Base-by-base conservation (phyloP, 2,797 vertebrate genomes). In the Melanotaenia nigrans region DNA sequence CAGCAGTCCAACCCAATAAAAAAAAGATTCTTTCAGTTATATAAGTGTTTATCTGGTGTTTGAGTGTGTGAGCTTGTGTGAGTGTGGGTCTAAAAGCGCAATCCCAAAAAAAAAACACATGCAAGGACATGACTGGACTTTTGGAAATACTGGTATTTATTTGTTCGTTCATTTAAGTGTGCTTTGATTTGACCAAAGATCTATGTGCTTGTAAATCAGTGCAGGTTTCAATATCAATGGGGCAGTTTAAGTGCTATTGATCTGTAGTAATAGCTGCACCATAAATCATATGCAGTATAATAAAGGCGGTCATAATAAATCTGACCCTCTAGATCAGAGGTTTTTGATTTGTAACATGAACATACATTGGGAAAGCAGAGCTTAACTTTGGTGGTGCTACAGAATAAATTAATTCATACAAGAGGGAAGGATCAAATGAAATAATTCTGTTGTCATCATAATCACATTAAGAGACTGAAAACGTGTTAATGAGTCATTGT, bases 171-270 rank as follows among this genome's bases (percentile, higher is more conserved):
- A 38, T 71, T 59, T 47, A 25, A 68, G 62, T 62, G 82, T 77
- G 62, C 62, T 1, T 81, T 61, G 42, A 69, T 78, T 79, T 83
- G 75, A 79, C 78, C 73, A 83, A 75, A 84, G 81, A 65, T 75
- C 74, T 47, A 75, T 79, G 82, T 88, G 89, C 84, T 91, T 89
- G 74, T 93, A 91, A 92, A 92, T 90, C 90, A 92, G 78, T 56
- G 79, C 84, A 90, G 87, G 89, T 91, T 91, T 91, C 90, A 92
- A 90, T 91, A 91, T 91, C 85, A 90, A 84, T 87, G 87, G 85
- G 81, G 83, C 83, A 81, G 81, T 90, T 89, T 91, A 91, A 92
- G 91, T 93, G 90, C 79, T 92, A 93, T 92, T 92, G 91, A 93
- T 92, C 86, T 90, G 87, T 85, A 82, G 91, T 92, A 92, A 93